phyloP scores from a whole-genome alignment of 2,888 invertebrate species.

The Glyphotaelius pellucidus region DNA sequence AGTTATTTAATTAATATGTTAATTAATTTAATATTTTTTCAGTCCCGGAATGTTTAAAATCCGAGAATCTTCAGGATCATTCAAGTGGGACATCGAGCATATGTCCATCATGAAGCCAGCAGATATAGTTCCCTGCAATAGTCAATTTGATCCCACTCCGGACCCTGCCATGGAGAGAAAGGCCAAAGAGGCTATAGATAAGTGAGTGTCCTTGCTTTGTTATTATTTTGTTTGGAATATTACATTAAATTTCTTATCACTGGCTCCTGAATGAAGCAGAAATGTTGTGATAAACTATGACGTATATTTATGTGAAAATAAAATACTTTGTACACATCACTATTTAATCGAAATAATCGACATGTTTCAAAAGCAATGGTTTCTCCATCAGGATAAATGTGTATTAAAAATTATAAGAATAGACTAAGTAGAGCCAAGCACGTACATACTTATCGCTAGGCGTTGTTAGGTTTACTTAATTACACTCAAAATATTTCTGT shows the following conservation, averaged over 20 bases:
- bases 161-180: slow-evolving; percentile 81
- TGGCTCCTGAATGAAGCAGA: neutral
- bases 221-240: neutral
- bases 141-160: slow-evolving; percentile 79
- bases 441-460: too few relatives aligned
- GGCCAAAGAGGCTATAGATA: slow-evolving; percentile 83
- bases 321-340: too few relatives aligned
- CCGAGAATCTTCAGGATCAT: slow-evolving; percentile 70
- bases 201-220: slow-evolving; percentile 68
- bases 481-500: too few relatives aligned
- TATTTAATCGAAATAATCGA: too few relatives aligned
- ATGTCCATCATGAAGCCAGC: slow-evolving; percentile 82
- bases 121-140: slow-evolving; percentile 81
- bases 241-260: neutral
- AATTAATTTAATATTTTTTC: slow-evolving; percentile 44
- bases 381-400: too few relatives aligned
- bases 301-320: too few relatives aligned
- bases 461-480: too few relatives aligned
- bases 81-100: slow-evolving; percentile 84
- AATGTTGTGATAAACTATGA: too few relatives aligned
- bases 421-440: too few relatives aligned
- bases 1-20: too few relatives aligned
- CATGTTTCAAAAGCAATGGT: too few relatives aligned
- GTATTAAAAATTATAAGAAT: too few relatives aligned
- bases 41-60: slow-evolving; percentile 78